Base-by-base conservation (phyloP, 1,140 invertebrate genomes). In the Caenorhabditis briggsae region DNA sequence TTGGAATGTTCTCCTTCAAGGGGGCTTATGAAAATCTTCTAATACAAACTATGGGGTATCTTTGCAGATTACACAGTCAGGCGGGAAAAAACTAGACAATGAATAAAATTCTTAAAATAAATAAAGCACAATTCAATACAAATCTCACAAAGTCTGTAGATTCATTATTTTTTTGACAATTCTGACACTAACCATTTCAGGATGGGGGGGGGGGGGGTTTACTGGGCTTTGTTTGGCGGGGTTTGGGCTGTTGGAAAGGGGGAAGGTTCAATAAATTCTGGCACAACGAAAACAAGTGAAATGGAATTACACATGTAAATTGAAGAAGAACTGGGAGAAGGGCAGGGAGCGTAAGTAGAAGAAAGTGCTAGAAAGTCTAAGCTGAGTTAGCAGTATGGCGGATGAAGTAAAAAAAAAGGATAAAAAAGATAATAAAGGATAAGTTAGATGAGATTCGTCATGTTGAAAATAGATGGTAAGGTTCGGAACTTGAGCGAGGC, bases 401-500 rank as follows among this genome's bases (percentile, higher is more conserved):
- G 33, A 33, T 33, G 3, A 33, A 14, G 16, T 20, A 65, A 1
- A 65, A 8, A 14, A 20, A 64, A 64, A 64, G 7, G 33, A 25
- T 8, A 64, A 64, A 23, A 64, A 64, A n/a, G n/a, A n/a, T n/a
- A n/a, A 41, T 8, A 9, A 41, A 3, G 9, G 33, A 43, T 43
- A 78, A 78, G 50, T 78, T 78, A 78, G 7, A 78, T 11, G 12
- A 78, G 55, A 20, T 18, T 83, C 46, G 55, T 85, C 61, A 85
- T 56, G 87, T 89, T 82, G 56, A 89, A 84, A 53, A 88, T 82
- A 18, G 83, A 82, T 5, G 96, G 96, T 89, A 98, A 93, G 92
- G 96, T 95, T 88, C 97, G 94, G 90, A 99, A 96, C 94, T 99
- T 99, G 95, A 99, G 96, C 59, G 97, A 98, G 89, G 97, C 97